Evolutionary conservation across 2,888 invertebrate genomes (phyloP).

Genomic region (Listrodromus nycthemerus): DNA sequence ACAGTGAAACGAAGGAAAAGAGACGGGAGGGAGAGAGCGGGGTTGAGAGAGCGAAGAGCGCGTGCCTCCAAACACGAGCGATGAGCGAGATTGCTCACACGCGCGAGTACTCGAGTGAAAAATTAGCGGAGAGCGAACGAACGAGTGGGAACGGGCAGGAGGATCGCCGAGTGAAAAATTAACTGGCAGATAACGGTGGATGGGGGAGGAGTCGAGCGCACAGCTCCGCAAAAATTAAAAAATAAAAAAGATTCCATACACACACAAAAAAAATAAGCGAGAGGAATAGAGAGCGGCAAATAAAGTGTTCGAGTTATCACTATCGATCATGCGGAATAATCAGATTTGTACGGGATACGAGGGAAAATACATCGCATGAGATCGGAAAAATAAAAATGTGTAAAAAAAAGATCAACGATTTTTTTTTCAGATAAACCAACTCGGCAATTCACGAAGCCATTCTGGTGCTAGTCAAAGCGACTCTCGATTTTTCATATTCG

Average conservation of each 20-base stretch:
- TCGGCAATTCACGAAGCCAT: background rate
- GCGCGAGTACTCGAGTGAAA: conserved; percentile 65
- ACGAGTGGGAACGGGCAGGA: conserved; percentile 39
- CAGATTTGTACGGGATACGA: conserved; percentile 33
- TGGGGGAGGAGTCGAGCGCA: conserved; percentile 35
- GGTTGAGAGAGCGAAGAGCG: conserved; percentile 43
- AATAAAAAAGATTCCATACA: conserved; percentile 6
- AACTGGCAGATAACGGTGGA: conserved; percentile 47
- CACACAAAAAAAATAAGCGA: background rate
- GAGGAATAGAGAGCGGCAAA: conserved; percentile 22
- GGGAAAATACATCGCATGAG: conserved; percentile 10
- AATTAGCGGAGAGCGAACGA: conserved; percentile 58
- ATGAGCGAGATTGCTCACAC: conserved; percentile 69
- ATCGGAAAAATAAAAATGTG: background rate
- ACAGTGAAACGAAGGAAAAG: conserved; percentile 13
- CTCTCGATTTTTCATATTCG: background rate
- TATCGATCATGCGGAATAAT: conserved; percentile 53
- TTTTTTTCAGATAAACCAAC: background rate
- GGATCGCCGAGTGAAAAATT: conserved; percentile 64
- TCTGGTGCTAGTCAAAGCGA: background rate
- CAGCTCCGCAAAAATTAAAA: conserved; percentile 12
- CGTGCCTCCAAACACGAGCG: conserved; percentile 61
- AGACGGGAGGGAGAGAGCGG: conserved; percentile 8
- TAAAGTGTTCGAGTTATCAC: conserved; percentile 54
- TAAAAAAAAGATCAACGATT: conserved; percentile 1